These are phyloP conservation scores for Nephotettix cincticeps DNA, from an alignment of 1,140 invertebrate genomes.

Conservation along the genomic window DNA sequence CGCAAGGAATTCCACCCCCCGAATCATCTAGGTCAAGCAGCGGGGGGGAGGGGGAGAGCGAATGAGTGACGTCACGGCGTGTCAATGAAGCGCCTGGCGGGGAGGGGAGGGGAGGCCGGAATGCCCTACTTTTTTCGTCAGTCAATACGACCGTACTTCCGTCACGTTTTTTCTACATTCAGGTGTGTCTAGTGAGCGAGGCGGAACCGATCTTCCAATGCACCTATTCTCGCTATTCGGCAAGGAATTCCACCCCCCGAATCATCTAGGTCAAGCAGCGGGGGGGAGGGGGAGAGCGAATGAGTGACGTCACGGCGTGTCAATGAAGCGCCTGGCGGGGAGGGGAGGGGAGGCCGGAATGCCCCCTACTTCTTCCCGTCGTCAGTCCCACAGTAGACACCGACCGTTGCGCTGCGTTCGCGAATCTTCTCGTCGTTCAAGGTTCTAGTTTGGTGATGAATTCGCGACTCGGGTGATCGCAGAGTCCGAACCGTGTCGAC, in stretches of 20 bases:
- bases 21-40: background rate
- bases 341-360: background rate
- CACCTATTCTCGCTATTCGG: too few relatives aligned
- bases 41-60: background rate
- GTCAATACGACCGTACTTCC: too few relatives aligned
- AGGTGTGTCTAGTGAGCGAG: too few relatives aligned
- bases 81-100: background rate
- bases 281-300: background rate
- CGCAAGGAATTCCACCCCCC: background rate
- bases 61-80: background rate
- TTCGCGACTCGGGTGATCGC: too few relatives aligned
- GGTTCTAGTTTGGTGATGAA: too few relatives aligned
- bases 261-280: background rate
- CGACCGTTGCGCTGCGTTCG: too few relatives aligned
- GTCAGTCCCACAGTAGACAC: too few relatives aligned
- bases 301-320: background rate
- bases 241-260: background rate
- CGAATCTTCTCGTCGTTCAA: too few relatives aligned
- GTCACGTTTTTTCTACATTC: too few relatives aligned
- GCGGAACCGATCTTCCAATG: too few relatives aligned
- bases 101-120: background rate
- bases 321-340: background rate
- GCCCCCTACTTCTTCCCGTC: background rate
- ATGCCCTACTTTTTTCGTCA: background rate
- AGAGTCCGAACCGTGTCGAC: background rate